Evolutionary conservation across 2,113 vertebrate species (phyloP).

Genomic region (Cervus canadensis): DNA sequence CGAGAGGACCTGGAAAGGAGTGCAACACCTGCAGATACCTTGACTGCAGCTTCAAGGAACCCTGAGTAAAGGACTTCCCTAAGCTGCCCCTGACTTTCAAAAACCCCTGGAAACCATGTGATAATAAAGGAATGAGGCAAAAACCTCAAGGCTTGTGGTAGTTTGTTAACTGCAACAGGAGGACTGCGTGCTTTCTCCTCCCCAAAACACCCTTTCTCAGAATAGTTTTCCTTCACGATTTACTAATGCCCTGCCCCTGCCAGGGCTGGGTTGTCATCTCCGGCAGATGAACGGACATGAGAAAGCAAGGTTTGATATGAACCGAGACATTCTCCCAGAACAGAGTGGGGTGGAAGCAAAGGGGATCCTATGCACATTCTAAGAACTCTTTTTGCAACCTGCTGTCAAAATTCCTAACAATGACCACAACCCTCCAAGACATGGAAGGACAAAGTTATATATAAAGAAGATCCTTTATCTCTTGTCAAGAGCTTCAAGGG

Average conservation of each 20-base stretch:
- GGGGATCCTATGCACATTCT: no score
- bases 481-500: neutral
- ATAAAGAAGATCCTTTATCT: neutral
- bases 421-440: neutral
- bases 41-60: neutral
- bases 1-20: neutral
- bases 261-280: neutral
- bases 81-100: no score
- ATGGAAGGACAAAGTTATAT: neutral
- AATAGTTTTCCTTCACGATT: neutral
- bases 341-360: neutral
- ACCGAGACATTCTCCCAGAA: neutral
- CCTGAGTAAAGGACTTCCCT: neutral
- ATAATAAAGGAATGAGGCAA: rapidly evolving
- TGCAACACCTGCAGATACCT: rapidly evolving
- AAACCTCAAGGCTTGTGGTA: rapidly evolving
- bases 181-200: neutral
- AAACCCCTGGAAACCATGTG: neutral
- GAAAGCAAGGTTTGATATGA: neutral
- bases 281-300: neutral
- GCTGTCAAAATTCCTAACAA: neutral
- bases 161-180: neutral
- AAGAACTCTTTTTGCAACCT: neutral
- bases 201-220: neutral
- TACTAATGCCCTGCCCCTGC: neutral